Conservation (phyloP, 2,113 vertebrate genomes). For the Pangasianodon hypophthalmus region DNA sequence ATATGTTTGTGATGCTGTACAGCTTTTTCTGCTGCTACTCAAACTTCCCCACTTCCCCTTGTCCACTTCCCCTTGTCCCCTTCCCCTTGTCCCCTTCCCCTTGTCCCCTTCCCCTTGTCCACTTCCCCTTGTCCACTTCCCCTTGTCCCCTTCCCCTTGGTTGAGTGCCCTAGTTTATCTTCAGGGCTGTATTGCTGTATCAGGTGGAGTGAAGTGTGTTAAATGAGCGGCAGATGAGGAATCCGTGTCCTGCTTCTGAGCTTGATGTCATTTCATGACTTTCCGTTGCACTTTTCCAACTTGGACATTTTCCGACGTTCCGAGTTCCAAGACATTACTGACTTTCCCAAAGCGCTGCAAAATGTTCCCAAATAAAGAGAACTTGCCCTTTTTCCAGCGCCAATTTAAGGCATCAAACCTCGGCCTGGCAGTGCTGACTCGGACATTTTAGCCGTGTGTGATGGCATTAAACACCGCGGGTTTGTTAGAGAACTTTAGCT, state of each 20-base stretch:
- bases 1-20: background rate
- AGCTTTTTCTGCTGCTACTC: background rate
- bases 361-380: background rate
- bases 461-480: too few relatives aligned
- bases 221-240: background rate
- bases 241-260: background rate
- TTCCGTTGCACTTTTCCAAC: constrained; percentile 17
- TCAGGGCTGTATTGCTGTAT: background rate
- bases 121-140: background rate
- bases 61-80: background rate
- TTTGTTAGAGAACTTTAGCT: background rate
- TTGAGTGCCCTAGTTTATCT: background rate
- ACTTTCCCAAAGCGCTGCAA: background rate
- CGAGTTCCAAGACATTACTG: background rate
- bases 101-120: background rate
- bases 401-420: background rate
- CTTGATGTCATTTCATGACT: background rate
- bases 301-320: background rate
- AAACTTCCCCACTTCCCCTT: background rate
- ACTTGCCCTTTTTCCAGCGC: background rate
- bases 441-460: background rate
- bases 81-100: too few relatives aligned
- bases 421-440: background rate
- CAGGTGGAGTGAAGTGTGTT: background rate
- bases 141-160: background rate